Evolutionary conservation across 2,888 invertebrate genomes (phyloP), one percentile per base, ranked within the genome.

Genomic region (Hedychridium roseum): DNA sequence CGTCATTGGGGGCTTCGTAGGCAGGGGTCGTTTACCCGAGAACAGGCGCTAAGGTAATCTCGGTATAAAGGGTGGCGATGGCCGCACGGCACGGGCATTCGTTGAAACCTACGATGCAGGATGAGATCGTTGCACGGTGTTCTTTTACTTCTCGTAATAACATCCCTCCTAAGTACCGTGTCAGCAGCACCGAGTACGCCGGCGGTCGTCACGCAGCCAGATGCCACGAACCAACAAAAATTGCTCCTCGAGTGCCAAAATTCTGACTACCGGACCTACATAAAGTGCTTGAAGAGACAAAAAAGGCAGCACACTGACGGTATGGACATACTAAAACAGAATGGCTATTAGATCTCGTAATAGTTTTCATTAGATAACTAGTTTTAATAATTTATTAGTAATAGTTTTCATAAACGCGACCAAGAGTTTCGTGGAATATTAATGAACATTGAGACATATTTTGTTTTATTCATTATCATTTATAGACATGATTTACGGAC

Each of bases 231-330:
- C 1, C 58, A 67, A 11, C 51, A 50, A 2, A 62, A 63, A 27
- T 12, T 69, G 16, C 36, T 72, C 11, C 12, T 48, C 12, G 69
- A 74, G 9, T 76, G 76, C 30, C 63, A 64, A 20, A 54, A 74
- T 49, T 43, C 69, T 9, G 74, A 78, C 45, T 77, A 77, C 52
- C 64, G 71, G 27, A 71, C 66, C 9, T 77, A 78, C 44, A 65
- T 78, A 18, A 71, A 70, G 50, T 78, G 78, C 30, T 54, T 77
- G 4, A 73, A 67, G 45, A 61, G 74, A 26, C 71, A 71, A 23
- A 76, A 73, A 48, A 64, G 78, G 38, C 74, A 75, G 20, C 69
- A 75, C 28, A 15, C 21, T 18, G n/a, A n/a, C 18, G 12, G 16
- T 49, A 52, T 26, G 41, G 32, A 3, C 54, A 60, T 6, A 30